Evolutionary conservation across 1,140 invertebrate genomes (phyloP).

Genomic region (Phymastichus coffea): DNA sequence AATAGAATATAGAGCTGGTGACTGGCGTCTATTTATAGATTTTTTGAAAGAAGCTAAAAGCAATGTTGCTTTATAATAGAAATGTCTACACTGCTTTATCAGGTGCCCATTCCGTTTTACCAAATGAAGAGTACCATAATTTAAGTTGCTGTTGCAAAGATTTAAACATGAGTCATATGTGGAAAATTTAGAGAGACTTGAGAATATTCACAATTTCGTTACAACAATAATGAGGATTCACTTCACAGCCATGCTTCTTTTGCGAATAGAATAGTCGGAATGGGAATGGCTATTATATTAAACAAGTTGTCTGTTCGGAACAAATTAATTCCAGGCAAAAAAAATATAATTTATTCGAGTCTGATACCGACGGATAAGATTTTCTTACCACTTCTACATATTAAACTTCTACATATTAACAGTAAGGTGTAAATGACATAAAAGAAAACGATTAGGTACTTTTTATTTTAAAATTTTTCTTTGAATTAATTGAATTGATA

Average conservation of each 20-base stretch:
- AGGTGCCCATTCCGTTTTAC: not conserved
- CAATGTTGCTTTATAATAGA: not conserved
- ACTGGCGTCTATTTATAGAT: not conserved
- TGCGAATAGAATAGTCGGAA: no score
- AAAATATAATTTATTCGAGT: not conserved
- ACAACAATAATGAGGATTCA: not conserved
- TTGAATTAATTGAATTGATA: no score
- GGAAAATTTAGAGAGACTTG: no score
- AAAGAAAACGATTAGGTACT: constrained; percentile 4
- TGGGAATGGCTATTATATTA: not conserved
- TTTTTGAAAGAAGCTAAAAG: not conserved
- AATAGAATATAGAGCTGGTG: not conserved
- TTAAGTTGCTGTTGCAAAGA: not conserved
- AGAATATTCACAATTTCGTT: not conserved
- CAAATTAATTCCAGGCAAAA: not conserved
- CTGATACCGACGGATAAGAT: not conserved
- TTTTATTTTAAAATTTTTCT: no score
- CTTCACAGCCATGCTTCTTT: not conserved
- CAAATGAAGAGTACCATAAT: not conserved
- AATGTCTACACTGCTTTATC: not conserved
- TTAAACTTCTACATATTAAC: not conserved
- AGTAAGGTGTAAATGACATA: not conserved
- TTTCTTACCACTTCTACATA: not conserved
- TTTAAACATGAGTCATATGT: not conserved
- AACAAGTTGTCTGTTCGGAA: not conserved